Evolutionary conservation across 1,140 invertebrate species (phyloP).

Genomic region (Harlomillsia oculata): DNA sequence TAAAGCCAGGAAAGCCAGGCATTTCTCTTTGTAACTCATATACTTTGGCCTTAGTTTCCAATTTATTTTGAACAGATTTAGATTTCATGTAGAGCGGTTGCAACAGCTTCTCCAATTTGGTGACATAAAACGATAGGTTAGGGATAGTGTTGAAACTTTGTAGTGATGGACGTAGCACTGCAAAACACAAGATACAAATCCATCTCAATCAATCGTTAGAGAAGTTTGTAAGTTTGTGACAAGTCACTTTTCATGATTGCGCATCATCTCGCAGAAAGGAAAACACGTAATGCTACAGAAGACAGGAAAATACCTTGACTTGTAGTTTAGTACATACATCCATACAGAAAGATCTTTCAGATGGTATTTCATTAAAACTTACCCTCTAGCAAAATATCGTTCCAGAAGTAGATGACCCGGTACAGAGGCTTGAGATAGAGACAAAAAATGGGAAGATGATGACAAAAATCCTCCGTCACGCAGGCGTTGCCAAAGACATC

Average conservation of each 20-base stretch:
- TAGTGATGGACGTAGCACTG: not conserved
- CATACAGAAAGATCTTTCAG: no score
- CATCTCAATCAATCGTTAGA: not conserved
- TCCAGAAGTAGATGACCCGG: conserved; percentile 3
- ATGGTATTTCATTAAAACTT: no score
- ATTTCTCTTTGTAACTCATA: conserved; percentile 24
- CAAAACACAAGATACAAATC: not conserved
- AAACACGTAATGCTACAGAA: no score
- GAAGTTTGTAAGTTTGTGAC: not conserved
- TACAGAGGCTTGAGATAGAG: conserved; percentile 10
- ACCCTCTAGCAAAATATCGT: conserved; percentile 4
- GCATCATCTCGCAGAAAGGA: no score
- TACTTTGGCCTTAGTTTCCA: conserved; percentile 17
- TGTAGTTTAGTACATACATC: no score
- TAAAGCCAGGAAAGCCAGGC: conserved; percentile 19
- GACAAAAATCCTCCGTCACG: not conserved
- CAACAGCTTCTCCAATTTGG: conserved; percentile 9
- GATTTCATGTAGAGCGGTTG: conserved; percentile 1
- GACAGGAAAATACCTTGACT: no score
- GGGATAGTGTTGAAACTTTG: conserved; percentile 5
- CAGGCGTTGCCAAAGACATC: not conserved
- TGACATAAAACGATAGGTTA: no score
- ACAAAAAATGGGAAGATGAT: not conserved
- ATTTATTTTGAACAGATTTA: conserved; percentile 9
- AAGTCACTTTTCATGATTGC: no score